Percentiles rank a stretch among this genome's conserved stretches.
These are phyloP conservation scores for Aphelenchoides bicaudatus DNA, from an alignment of 2,888 invertebrate species.

Conservation along the genomic window DNA sequence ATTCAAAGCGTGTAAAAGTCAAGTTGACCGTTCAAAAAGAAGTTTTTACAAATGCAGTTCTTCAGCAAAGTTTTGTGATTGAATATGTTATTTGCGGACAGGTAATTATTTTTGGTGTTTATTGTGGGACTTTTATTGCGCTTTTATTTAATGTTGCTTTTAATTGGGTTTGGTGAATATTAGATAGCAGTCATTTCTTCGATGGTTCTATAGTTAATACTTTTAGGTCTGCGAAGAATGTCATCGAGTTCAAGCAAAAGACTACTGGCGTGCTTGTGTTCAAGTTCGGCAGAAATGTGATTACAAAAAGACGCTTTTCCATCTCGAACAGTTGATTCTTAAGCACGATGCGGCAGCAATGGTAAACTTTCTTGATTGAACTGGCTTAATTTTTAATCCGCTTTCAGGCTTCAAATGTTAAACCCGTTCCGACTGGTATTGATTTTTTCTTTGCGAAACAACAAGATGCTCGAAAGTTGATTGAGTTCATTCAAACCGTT, in stretches of 20 bases:
- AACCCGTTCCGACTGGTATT: constrained; percentile 68
- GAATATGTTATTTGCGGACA: constrained; percentile 82
- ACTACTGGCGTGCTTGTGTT: constrained; percentile 86
- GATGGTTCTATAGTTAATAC: neutral
- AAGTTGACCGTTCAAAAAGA: constrained; percentile 92
- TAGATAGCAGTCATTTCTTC: neutral
- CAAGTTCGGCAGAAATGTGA: constrained; percentile 69
- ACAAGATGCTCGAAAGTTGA: constrained; percentile 81
- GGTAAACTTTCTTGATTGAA: constrained; percentile 67
- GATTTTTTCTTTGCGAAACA: constrained; percentile 84
- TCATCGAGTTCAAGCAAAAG: constrained; percentile 90
- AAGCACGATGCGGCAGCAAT: constrained; percentile 89
- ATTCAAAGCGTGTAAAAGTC: constrained; percentile 87
- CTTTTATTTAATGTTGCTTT: neutral
- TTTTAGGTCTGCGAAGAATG: constrained; percentile 90
- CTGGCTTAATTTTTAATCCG: too few relatives aligned
- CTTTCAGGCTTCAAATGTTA: constrained; percentile 44
- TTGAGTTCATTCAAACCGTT: constrained; percentile 82
- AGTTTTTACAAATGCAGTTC: constrained; percentile 76
- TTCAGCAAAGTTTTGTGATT: constrained; percentile 87
- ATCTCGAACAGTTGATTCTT: constrained; percentile 90
- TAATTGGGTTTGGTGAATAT: neutral
- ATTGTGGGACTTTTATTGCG: constrained; percentile 66
- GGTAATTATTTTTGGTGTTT: constrained; percentile 70
- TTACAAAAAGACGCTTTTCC: constrained; percentile 94